Conservation (phyloP, 2,113 vertebrate genomes). For the Rhinolophus ferrumequinum region DNA sequence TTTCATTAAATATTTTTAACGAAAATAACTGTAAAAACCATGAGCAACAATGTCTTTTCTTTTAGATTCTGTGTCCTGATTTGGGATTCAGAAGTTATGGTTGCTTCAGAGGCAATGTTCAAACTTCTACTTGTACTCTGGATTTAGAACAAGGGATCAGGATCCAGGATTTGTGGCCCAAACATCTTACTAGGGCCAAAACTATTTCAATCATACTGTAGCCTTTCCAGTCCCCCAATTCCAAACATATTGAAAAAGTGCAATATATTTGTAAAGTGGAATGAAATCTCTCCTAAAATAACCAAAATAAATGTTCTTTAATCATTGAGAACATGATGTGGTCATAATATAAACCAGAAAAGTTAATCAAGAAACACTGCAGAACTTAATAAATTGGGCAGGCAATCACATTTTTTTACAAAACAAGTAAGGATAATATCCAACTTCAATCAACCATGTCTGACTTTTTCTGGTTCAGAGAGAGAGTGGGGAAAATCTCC, state of each 20-base stretch:
- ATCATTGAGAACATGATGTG: slow-evolving; percentile 6
- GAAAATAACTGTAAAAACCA: not conserved
- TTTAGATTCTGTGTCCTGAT: not conserved
- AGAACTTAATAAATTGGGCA: slow-evolving; percentile 49
- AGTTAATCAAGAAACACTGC: slow-evolving; percentile 44
- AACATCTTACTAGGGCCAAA: not conserved
- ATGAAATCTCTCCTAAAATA: slow-evolving; percentile 39
- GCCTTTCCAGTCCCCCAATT: not conserved
- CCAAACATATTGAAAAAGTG: not conserved
- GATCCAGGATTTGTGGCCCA: not conserved
- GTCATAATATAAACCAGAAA: slow-evolving; percentile 51
- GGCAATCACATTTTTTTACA: not conserved
- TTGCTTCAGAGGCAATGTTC: slow-evolving; percentile 20
- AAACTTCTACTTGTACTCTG: not conserved
- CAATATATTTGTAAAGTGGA: slow-evolving; percentile 35
- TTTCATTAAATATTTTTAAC: slow-evolving; percentile 23
- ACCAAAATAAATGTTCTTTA: slow-evolving; percentile 32
- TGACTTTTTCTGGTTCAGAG: slow-evolving; percentile 47
- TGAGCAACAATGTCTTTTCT: not conserved
- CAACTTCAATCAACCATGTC: slow-evolving; percentile 43
- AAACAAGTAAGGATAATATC: slow-evolving; percentile 46
- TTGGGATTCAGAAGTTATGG: not conserved
- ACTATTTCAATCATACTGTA: slow-evolving; percentile 12
- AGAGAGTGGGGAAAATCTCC: not conserved
- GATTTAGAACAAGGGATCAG: not conserved